phyloP scores from a whole-genome alignment of 2,113 vertebrate genomes.

The Zapus hudsonius region DNA sequence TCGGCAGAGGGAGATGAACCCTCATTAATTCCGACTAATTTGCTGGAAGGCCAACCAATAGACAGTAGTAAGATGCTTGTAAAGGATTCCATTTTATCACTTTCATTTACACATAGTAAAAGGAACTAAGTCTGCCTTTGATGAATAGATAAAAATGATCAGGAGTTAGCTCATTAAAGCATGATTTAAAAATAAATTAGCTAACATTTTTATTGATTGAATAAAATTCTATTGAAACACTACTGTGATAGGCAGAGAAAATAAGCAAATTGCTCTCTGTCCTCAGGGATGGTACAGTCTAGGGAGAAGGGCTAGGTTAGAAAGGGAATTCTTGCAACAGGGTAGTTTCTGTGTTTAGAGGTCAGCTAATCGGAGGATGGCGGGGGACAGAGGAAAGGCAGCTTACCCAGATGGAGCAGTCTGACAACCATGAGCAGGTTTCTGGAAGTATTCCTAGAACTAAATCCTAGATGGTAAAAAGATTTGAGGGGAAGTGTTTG shows the following conservation, averaged over 20 bases:
- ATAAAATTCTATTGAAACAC: conserved; percentile 57
- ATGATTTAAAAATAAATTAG: conserved; percentile 75
- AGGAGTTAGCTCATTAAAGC: conserved; percentile 69
- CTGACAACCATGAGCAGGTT: background rate
- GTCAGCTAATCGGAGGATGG: background rate
- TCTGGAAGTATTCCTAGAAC: background rate
- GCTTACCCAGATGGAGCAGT: background rate
- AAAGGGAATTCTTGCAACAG: background rate
- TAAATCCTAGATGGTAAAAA: background rate
- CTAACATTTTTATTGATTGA: conserved; percentile 56
- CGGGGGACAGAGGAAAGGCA: background rate
- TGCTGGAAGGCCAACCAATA: conserved; percentile 66
- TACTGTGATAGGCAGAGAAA: background rate
- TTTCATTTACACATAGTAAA: conserved; percentile 74
- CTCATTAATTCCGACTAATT: conserved; percentile 77
- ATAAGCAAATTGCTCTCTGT: background rate
- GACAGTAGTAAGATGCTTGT: conserved; percentile 69
- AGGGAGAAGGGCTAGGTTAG: background rate
- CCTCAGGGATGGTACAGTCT: background rate
- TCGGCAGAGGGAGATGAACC: conserved; percentile 37
- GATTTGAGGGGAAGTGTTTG: background rate
- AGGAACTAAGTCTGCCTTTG: conserved; percentile 76
- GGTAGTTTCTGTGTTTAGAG: background rate
- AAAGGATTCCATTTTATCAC: conserved; percentile 80
- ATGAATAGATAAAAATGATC: conserved; percentile 80